Percentiles rank a stretch among this genome's conserved stretches.
Evolutionary conservation across 2,113 vertebrate genomes (phyloP).

Genomic region (Sitta europaea): DNA sequence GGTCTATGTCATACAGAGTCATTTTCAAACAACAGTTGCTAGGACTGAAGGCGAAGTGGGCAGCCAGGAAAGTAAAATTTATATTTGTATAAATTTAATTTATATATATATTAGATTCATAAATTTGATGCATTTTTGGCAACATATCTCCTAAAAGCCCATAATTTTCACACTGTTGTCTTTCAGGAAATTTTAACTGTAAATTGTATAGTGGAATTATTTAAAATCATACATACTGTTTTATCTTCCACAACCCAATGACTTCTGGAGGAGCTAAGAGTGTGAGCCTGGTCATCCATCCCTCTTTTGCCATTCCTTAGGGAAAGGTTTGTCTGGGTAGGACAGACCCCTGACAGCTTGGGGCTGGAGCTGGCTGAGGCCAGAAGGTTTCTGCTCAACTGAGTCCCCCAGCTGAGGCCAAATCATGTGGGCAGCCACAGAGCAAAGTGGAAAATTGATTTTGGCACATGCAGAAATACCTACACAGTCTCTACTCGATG

Average conservation of each 20-base stretch:
- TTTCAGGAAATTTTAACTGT: background rate
- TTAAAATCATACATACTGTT: background rate
- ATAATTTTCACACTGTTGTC: background rate
- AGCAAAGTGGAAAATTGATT: background rate
- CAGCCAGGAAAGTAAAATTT: background rate
- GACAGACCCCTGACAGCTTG: background rate
- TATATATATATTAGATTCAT: background rate
- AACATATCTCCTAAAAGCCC: background rate
- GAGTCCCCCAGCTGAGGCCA: background rate
- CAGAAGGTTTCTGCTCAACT: background rate
- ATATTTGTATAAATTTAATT: background rate
- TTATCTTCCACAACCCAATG: background rate
- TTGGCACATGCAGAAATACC: background rate
- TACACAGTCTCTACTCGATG: background rate
- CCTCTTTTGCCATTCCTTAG: background rate
- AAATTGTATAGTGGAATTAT: background rate
- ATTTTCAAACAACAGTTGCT: background rate
- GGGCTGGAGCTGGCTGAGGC: background rate
- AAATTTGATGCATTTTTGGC: background rate
- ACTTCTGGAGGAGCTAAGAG: background rate
- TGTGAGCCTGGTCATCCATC: rapidly evolving
- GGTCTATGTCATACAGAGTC: background rate
- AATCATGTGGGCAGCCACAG: rapidly evolving
- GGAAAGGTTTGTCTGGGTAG: background rate
- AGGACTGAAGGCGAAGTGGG: background rate